phyloP scores from a whole-genome alignment of 2,797 vertebrate species.

The Zonotrichia albicollis region DNA sequence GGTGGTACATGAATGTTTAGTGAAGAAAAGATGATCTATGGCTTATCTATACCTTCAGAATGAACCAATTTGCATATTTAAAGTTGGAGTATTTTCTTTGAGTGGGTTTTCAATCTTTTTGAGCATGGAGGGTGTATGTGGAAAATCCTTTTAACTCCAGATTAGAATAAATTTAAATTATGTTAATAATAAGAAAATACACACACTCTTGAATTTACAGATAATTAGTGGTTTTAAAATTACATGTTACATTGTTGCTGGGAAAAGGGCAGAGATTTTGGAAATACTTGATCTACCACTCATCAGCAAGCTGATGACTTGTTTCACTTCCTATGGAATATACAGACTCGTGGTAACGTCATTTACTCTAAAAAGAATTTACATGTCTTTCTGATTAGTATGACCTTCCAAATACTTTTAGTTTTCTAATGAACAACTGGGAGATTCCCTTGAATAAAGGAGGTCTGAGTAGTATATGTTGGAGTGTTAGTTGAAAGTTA shows the following conservation, averaged over 20 bases:
- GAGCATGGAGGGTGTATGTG: background rate
- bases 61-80: background rate
- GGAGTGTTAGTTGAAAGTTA: background rate
- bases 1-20: background rate
- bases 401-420: background rate
- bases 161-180: background rate
- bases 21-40: background rate
- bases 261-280: background rate
- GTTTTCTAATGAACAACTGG: background rate
- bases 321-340: conserved; percentile 61
- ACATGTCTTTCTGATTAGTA: background rate
- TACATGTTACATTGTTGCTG: background rate
- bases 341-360: background rate
- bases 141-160: background rate
- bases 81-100: background rate
- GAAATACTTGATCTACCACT: background rate
- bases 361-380: background rate
- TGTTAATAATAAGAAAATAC: background rate
- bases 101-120: background rate
- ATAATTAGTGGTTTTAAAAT: background rate
- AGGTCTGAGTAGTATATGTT: background rate
- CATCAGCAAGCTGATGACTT: background rate
- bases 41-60: background rate
- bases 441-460: background rate
- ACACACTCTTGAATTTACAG: background rate